Conservation (phyloP, 2,888 invertebrate species). For the Gastracanthus pulcherrimus region DNA sequence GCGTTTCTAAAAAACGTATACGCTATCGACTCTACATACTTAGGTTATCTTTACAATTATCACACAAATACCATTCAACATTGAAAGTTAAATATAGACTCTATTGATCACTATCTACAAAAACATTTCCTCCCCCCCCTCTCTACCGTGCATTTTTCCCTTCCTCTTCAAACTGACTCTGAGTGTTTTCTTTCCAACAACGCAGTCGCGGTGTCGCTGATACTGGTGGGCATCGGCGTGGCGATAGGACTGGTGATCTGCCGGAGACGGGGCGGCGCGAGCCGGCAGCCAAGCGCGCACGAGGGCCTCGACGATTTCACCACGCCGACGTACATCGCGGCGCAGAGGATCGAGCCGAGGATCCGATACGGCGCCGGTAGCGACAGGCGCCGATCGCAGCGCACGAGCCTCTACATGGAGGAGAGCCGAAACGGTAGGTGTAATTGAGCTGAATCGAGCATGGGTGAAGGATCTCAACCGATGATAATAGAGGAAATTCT, state of each 20-base stretch:
- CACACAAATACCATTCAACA: no score
- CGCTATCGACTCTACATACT: no score
- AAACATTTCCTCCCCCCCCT: no score
- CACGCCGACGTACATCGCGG: conserved; percentile 73
- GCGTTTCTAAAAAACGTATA: no score
- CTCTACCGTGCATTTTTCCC: background rate
- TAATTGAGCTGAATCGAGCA: no score
- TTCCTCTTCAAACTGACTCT: background rate
- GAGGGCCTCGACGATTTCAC: conserved; percentile 73
- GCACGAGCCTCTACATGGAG: conserved; percentile 73
- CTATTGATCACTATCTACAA: no score
- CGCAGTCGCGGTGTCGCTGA: conserved; percentile 67
- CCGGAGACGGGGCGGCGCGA: conserved; percentile 65
- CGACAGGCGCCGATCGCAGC: conserved; percentile 71
- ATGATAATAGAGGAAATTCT: no score
- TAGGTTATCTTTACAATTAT: no score
- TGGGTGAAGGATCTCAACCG: no score
- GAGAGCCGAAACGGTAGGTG: conserved; percentile 73
- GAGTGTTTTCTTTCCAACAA: background rate
- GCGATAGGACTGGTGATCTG: conserved; percentile 74
- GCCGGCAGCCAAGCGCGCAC: conserved; percentile 58
- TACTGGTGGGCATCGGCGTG: conserved; percentile 74
- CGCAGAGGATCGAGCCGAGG: conserved; percentile 72
- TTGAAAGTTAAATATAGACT: no score
- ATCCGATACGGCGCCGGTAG: conserved; percentile 69